phyloP scores from a whole-genome alignment of 2,888 invertebrate genomes.

The Hermaeophaga mercurialis region DNA sequence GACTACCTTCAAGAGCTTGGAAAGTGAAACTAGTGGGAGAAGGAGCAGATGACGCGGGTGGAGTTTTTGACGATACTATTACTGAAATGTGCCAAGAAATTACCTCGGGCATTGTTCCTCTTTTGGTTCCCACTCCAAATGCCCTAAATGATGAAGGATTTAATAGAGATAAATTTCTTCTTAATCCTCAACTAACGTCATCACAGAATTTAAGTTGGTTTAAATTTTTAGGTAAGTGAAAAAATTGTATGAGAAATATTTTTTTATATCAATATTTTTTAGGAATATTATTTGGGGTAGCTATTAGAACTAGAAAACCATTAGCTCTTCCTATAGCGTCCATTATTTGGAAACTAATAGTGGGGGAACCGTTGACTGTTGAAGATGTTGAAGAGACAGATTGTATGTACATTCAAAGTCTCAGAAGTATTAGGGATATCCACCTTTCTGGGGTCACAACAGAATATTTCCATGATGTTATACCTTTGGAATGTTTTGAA shows the following conservation, averaged over 20 bases:
- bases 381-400: constrained; percentile 68
- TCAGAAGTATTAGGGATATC: constrained; percentile 65
- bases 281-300: constrained; percentile 68
- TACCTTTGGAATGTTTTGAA: constrained; percentile 67
- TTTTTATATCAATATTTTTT: constrained; percentile 16
- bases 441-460: constrained; percentile 65
- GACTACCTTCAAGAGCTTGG: constrained; percentile 69
- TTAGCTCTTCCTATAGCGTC: constrained; percentile 67
- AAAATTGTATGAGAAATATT: neutral
- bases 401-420: constrained; percentile 63
- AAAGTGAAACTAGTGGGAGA: constrained; percentile 69
- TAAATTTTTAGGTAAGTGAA: constrained; percentile 65
- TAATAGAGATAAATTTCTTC: constrained; percentile 65
- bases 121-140: constrained; percentile 68
- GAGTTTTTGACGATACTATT: constrained; percentile 72
- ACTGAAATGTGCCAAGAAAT: constrained; percentile 72
- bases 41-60: constrained; percentile 72
- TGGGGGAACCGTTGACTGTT: constrained; percentile 63
- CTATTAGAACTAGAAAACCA: constrained; percentile 70
- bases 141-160: constrained; percentile 66
- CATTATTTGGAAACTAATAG: constrained; percentile 67
- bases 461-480: constrained; percentile 64
- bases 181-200: constrained; percentile 64
- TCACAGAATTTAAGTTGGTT: constrained; percentile 63
- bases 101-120: constrained; percentile 62